Conservation (phyloP, 2,113 vertebrate genomes). For the Chamaetylas fuelleborni region DNA sequence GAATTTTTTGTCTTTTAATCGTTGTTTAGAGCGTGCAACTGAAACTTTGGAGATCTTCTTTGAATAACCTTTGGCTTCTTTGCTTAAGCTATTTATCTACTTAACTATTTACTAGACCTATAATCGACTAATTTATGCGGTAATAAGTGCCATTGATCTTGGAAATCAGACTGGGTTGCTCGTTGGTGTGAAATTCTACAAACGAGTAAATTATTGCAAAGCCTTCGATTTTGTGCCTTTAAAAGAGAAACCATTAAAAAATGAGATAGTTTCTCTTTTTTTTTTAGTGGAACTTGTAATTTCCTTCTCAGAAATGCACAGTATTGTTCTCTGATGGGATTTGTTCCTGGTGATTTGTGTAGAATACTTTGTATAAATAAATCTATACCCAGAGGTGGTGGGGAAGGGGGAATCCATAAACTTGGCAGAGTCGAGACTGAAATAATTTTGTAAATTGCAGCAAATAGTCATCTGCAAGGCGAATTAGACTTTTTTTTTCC, state of each 20-base stretch:
- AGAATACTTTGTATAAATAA: neutral
- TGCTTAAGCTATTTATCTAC: slow-evolving; percentile 33
- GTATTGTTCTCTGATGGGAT: neutral
- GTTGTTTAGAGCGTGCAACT: neutral
- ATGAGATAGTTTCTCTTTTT: neutral
- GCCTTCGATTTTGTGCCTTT: neutral
- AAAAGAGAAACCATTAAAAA: neutral
- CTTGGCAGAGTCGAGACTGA: neutral
- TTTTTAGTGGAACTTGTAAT: neutral
- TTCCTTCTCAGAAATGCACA: neutral
- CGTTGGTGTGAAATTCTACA: neutral
- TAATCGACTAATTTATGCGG: slow-evolving; percentile 13
- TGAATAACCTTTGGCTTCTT: slow-evolving; percentile 7
- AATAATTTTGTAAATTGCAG: slow-evolving; percentile 7
- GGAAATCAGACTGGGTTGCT: neutral
- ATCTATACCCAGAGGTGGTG: neutral
- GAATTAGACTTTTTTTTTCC: neutral
- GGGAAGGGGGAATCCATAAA: neutral
- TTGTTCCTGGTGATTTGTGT: neutral
- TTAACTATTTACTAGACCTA: slow-evolving; percentile 35
- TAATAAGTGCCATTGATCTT: slow-evolving; percentile 17
- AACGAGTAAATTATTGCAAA: neutral
- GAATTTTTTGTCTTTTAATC: neutral
- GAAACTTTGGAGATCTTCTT: slow-evolving; percentile 18
- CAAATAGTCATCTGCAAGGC: neutral